These are phyloP conservation scores for Forbesichthys papilliferus DNA, from an alignment of 2,113 vertebrate genomes.

Conservation along the genomic window DNA sequence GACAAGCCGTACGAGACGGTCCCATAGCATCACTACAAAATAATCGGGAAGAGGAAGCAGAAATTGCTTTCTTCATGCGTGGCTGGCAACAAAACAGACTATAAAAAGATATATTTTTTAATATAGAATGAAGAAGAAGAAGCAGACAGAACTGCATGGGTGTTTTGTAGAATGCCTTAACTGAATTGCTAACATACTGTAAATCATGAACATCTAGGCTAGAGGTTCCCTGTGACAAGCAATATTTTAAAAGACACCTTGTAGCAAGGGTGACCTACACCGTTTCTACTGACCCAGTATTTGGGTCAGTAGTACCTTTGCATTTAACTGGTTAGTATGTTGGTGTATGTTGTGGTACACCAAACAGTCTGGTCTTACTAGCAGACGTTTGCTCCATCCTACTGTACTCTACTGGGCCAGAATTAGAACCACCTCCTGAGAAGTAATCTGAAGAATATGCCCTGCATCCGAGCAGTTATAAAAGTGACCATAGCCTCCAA, in stretches of 20 bases:
- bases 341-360: too few relatives aligned
- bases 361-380: background rate
- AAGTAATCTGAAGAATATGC: constrained; percentile 72
- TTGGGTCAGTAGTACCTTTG: background rate
- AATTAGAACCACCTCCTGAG: constrained; percentile 67
- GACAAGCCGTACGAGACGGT: constrained; percentile 33
- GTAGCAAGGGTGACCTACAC: background rate
- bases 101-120: background rate
- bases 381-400: constrained; percentile 37
- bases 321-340: background rate
- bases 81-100: background rate
- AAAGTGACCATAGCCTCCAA: constrained; percentile 46
- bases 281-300: constrained; percentile 4
- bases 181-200: background rate
- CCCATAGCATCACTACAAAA: constrained; percentile 40
- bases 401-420: constrained; percentile 43
- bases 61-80: background rate
- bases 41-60: constrained; percentile 50
- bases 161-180: background rate
- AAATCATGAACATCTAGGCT: background rate
- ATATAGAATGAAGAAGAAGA: too few relatives aligned
- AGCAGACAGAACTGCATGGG: background rate
- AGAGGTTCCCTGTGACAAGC: background rate
- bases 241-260: background rate
- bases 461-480: constrained; percentile 59